Conservation (phyloP, 37 sponge, comb jelly and placozoan genomes). For the Axinella damicornis region DNA sequence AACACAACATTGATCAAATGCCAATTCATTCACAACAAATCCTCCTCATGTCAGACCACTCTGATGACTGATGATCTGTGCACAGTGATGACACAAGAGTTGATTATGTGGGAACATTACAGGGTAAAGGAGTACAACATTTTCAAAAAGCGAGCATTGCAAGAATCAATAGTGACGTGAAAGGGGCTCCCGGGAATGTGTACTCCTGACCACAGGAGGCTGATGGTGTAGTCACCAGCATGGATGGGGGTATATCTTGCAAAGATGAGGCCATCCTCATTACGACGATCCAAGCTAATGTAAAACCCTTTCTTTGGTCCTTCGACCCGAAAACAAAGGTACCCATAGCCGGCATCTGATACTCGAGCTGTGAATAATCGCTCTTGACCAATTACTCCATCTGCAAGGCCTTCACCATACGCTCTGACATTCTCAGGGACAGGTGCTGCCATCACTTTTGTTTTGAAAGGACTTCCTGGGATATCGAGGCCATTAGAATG, state of each 20-base stretch:
- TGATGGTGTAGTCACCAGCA: slow-evolving; percentile 63
- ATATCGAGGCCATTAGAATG: slow-evolving; percentile 73
- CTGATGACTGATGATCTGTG: too few species aligned
- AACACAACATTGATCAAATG: too few species aligned
- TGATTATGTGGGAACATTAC: too few species aligned
- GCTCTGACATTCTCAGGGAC: slow-evolving; percentile 70
- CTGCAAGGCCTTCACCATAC: slow-evolving; percentile 54
- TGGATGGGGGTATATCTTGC: slow-evolving; percentile 76
- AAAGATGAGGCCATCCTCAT: slow-evolving; percentile 42
- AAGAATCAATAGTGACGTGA: not conserved
- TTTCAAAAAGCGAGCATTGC: too few species aligned
- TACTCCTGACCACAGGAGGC: slow-evolving; percentile 74
- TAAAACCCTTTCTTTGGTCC: slow-evolving; percentile 81
- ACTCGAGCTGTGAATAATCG: slow-evolving; percentile 60
- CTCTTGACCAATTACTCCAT: slow-evolving; percentile 59
- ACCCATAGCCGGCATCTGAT: slow-evolving; percentile 76
- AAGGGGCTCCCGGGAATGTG: slow-evolving; percentile 84
- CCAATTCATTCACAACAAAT: too few species aligned
- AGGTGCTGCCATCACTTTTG: slow-evolving; percentile 61
- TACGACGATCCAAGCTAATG: slow-evolving; percentile 54
- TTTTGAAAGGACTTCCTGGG: slow-evolving; percentile 79
- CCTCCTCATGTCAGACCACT: too few species aligned
- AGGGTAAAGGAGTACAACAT: too few species aligned
- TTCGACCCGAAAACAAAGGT: slow-evolving; percentile 64
- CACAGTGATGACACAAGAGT: too few species aligned